phyloP scores from a whole-genome alignment of 2,113 vertebrate species.

The Scophthalmus maximus region DNA sequence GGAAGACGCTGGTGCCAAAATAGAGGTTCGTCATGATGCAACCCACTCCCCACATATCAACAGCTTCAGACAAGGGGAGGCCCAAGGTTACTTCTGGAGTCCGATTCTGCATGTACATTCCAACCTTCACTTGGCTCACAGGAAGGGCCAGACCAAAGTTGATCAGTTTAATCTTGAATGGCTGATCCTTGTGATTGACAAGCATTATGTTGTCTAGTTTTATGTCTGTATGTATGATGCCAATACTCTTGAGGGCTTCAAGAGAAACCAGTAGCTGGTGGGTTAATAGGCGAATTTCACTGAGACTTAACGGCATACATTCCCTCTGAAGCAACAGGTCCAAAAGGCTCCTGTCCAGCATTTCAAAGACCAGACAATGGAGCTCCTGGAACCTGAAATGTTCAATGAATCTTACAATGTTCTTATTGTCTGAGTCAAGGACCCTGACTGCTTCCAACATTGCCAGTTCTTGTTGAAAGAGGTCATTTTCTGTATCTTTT shows the following conservation, averaged over 20 bases:
- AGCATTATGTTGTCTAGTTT: conserved; percentile 22
- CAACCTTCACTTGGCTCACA: accelerated
- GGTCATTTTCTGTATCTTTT: no score
- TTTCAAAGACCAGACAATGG: background rate
- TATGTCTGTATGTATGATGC: background rate
- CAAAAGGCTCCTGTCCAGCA: background rate
- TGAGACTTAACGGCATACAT: background rate
- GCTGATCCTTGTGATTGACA: conserved; percentile 4
- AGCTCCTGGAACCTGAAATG: background rate
- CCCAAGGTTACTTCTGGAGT: background rate
- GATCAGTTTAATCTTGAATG: conserved; percentile 2
- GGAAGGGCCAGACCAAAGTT: conserved; percentile 8
- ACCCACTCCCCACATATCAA: conserved; percentile 6
- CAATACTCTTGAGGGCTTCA: background rate
- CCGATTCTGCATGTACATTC: background rate
- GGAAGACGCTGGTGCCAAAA: background rate
- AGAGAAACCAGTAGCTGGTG: conserved; percentile 1
- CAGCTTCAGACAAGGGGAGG: background rate
- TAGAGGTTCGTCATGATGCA: background rate
- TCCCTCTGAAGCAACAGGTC: background rate
- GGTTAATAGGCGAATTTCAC: background rate
- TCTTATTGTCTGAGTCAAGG: background rate
- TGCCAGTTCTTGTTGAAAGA: background rate
- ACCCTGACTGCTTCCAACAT: background rate
- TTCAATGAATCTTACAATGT: background rate